Evolutionary conservation across 1,140 invertebrate species (phyloP), one percentile per base, ranked within the genome.

Genomic region (Potamilus streckersoni): DNA sequence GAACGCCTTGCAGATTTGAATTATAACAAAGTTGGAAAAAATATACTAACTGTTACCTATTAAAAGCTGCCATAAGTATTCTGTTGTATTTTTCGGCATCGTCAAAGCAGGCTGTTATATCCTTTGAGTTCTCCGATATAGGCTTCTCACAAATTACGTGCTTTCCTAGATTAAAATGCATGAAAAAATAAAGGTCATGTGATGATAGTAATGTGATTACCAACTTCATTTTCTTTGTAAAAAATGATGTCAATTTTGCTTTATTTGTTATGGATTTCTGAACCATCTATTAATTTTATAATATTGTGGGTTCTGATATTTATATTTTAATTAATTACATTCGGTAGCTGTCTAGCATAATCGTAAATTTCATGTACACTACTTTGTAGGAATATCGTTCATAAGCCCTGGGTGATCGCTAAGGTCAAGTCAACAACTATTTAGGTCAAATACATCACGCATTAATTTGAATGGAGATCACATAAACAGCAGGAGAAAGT

Each of bases 81-180:
- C n/a, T 27, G 20, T 62, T 62, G 60, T 31, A 55, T 16, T 56
- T 23, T 19, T 72, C 71, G 14, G 71, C 60, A 15, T 19, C 60
- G 55, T 72, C 71, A 57, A 64, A 72, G 23, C 71, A 72, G 60
- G 55, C 60, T n/a, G 59, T 14, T n/a, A 72, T 27, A 20, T 55
- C 55, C n/a, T 2, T n/a, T 2, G 38, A 56, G 23, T 27, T 20
- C 20, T 72, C 71, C 71, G 71, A 23, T 20, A 72, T 17, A 5
- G 71, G 71, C 49, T 72, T 72, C 55, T 72, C 71, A 19, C 71
- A 72, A n/a, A 72, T 6, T n/a, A 72, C 71, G 19, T 72, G 71
- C 71, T 72, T 72, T 20, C 71, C 71, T 72, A 38, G 13, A 70
- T 19, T 3, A 20, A 15, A 20, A 23, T 70, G 23, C 20, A 20